Evolutionary conservation across 2,888 invertebrate genomes (phyloP), one percentile per base, ranked within the genome.

Genomic region (Liodrosophila aerea): DNA sequence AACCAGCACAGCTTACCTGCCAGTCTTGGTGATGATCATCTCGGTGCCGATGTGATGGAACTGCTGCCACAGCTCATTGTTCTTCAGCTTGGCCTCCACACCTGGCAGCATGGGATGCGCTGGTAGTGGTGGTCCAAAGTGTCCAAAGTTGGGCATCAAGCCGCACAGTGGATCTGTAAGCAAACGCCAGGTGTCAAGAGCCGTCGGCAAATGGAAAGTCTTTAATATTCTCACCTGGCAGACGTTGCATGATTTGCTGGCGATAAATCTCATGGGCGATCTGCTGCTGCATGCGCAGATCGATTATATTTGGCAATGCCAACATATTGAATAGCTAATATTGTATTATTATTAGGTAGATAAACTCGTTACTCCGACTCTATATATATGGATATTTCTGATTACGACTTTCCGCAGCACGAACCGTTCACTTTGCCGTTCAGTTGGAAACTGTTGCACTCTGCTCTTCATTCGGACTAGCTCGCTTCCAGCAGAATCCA

Each of bases 1-100:
- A 64, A 54, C 43, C 62, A 65, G 34, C 9, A 52, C 49, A 56
- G 37, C 45, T 56, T 12, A 95, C 95, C 95, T 91, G 87, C 95
- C 95, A 39, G 92, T 92, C 87, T 95, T 95, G 7, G 95, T 95
- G 87, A 95, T 95, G 83, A 95, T 94, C 95, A 95, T 95, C 88
- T 95, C 95, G 0, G 94, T 95, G 49, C 93, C 93, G 66, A 93
- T 91, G 57, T 92, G 91, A 83, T 94, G 93, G 89, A 95, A 95
- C 60, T 93, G 91, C 50, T 92, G 90, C 95, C 95, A 95, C 27
- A 95, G 91, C 47, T 93, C 92, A 4, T 91, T 91, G 88, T 94
- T 94, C 62, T 93, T 92, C 33, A 95, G 89, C 4, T 91, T 92
- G 12, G 93, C 92, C 59, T 93, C 86, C 39, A 88, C 88, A 15